Evolutionary conservation across 2,888 invertebrate species (phyloP).

Genomic region (Pharmacophagus antenor): DNA sequence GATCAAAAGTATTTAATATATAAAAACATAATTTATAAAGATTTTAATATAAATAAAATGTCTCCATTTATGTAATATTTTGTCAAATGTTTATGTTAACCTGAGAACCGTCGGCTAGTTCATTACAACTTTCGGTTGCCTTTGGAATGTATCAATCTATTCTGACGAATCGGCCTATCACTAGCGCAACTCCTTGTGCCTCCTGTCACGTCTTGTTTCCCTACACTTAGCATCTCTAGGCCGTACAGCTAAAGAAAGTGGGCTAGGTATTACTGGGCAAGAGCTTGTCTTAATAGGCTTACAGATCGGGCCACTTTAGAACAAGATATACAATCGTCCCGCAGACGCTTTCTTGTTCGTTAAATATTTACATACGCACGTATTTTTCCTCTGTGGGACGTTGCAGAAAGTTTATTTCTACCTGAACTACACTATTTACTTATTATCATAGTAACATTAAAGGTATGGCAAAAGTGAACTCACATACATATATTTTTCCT

Average conservation of each 20-base stretch:
- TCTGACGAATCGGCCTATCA: conserved; percentile 4
- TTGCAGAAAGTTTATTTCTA: neutral
- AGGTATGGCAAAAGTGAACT: neutral
- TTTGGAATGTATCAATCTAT: conserved; percentile 2
- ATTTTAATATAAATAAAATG: too few species aligned
- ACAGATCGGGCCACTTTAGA: conserved; percentile 29
- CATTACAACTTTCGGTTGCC: conserved; percentile 7
- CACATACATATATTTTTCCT: neutral
- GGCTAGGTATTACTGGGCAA: conserved; percentile 26
- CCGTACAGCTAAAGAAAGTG: conserved; percentile 25
- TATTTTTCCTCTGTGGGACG: conserved; percentile 15
- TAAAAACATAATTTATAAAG: too few species aligned
- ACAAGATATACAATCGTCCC: conserved; percentile 22
- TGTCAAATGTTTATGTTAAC: too few species aligned
- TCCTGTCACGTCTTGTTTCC: conserved; percentile 30
- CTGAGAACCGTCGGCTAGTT: too few species aligned
- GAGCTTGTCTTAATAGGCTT: conserved; percentile 30
- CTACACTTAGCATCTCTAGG: conserved; percentile 27
- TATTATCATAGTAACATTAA: too few species aligned
- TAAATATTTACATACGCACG: conserved; percentile 20
- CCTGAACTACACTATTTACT: neutral
- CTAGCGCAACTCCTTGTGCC: conserved; percentile 27
- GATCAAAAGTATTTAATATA: too few species aligned
- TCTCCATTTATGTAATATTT: too few species aligned
- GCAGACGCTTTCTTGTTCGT: conserved; percentile 23